phyloP scores from a whole-genome alignment of 2,797 vertebrate species.

The Tolypeutes matacus region DNA sequence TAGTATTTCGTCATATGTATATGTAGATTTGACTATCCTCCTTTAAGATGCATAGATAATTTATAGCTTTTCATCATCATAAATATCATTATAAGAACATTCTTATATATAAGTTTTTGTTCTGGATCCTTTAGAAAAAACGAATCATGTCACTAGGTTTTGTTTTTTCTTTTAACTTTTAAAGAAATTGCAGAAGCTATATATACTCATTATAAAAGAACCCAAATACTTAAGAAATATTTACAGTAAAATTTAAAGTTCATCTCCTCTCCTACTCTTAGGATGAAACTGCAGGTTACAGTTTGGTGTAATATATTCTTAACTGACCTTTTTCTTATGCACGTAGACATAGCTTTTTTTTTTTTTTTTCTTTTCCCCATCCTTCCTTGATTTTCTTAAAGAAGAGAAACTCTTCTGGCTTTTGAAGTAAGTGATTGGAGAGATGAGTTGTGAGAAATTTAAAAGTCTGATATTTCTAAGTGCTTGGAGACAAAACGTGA shows the following conservation, averaged over 20 bases:
- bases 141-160: background rate
- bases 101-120: constrained; percentile 12
- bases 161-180: background rate
- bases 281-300: background rate
- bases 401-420: background rate
- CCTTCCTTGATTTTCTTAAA: constrained; percentile 35
- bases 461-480: background rate
- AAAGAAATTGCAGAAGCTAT: constrained; percentile 6
- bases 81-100: background rate
- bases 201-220: constrained; percentile 22
- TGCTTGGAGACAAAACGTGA: background rate
- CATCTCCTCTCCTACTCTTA: background rate
- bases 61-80: background rate
- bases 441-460: background rate
- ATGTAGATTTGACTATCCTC: background rate
- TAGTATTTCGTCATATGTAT: background rate
- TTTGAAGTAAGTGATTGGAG: constrained; percentile 14
- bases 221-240: background rate
- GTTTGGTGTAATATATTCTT: background rate
- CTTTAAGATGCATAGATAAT: background rate
- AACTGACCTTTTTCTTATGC: background rate
- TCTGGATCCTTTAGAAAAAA: background rate
- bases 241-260: constrained; percentile 44
- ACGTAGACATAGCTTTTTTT: background rate
- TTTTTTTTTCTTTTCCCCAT: background rate